A percentile compares a stretch with the other conserved stretches of the same genome.
phyloP scores from a whole-genome alignment of 2,888 invertebrate species.

The Drosophila picticornis region DNA sequence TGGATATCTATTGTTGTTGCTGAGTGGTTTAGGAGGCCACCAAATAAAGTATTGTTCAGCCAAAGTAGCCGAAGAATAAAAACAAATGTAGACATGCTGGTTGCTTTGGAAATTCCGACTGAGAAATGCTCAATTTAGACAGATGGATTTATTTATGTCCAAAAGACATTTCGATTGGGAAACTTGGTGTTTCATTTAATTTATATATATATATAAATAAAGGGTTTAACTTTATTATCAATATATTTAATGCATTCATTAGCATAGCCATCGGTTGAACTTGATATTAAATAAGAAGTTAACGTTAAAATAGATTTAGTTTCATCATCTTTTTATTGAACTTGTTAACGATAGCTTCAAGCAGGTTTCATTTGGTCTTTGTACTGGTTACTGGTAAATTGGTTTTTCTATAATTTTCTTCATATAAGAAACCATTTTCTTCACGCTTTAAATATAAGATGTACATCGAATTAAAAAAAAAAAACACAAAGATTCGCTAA shows the following conservation, averaged over 20 bases:
- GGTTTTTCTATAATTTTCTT: not conserved
- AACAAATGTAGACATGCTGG: slow-evolving; percentile 16
- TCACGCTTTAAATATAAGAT: not conserved
- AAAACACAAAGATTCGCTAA: not conserved
- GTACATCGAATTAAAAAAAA: not conserved
- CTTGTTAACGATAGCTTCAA: too few species aligned
- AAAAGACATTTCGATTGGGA: slow-evolving; percentile 16
- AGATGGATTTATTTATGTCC: slow-evolving; percentile 2
- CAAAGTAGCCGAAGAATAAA: slow-evolving; percentile 11
- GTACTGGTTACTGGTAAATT: not conserved
- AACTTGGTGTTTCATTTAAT: slow-evolving; percentile 10
- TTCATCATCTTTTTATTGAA: not conserved
- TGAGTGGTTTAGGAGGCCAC: slow-evolving; percentile 57
- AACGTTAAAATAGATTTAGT: not conserved
- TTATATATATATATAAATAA: not conserved
- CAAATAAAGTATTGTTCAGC: slow-evolving; percentile 31
- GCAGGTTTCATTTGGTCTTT: not conserved
- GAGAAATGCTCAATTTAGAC: slow-evolving; percentile 8
- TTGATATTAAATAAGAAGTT: not conserved
- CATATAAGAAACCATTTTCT: not conserved
- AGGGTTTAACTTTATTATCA: not conserved
- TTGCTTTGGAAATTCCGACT: slow-evolving; percentile 21
- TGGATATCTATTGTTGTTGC: slow-evolving; percentile 9
- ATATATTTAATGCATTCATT: not conserved
- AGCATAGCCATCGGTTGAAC: not conserved